Evolutionary conservation across 2,113 vertebrate species (phyloP).

Genomic region (Nematolebias whitei): DNA sequence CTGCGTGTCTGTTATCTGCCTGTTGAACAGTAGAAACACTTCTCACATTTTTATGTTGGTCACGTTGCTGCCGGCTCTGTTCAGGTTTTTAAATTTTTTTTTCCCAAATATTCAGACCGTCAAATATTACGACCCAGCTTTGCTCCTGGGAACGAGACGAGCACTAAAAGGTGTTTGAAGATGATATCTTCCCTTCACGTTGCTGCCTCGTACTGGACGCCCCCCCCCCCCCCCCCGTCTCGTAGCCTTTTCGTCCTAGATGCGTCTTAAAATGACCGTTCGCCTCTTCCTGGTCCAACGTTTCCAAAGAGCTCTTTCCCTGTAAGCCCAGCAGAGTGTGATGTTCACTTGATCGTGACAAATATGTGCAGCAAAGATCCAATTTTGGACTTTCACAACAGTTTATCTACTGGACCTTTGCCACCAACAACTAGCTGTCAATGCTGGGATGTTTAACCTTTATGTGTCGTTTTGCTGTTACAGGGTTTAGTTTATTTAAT

Average conservation of each 20-base stretch:
- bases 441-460: too few species aligned
- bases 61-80: too few species aligned
- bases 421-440: not conserved
- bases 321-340: slow-evolving; percentile 47
- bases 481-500: slow-evolving; percentile 10
- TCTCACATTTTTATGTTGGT: not conserved
- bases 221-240: slow-evolving; percentile 1
- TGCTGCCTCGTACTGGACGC: slow-evolving; percentile 1
- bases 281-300: slow-evolving; percentile 21
- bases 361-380: slow-evolving; percentile 3
- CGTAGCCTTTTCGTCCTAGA: not conserved
- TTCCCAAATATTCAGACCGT: not conserved
- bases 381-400: slow-evolving; percentile 10
- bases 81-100: too few species aligned
- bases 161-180: not conserved
- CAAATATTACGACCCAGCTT: not conserved
- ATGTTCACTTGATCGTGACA: slow-evolving; percentile 36
- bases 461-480: slow-evolving; percentile 16
- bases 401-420: slow-evolving; percentile 17
- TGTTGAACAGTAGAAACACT: too few species aligned
- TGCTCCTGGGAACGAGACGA: too few species aligned
- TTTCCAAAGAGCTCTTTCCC: slow-evolving; percentile 55
- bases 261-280: too few species aligned
- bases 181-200: not conserved
- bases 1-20: slow-evolving; percentile 51